Base-by-base conservation (phyloP, 1,140 invertebrate genomes). In the Arion vulgaris region DNA sequence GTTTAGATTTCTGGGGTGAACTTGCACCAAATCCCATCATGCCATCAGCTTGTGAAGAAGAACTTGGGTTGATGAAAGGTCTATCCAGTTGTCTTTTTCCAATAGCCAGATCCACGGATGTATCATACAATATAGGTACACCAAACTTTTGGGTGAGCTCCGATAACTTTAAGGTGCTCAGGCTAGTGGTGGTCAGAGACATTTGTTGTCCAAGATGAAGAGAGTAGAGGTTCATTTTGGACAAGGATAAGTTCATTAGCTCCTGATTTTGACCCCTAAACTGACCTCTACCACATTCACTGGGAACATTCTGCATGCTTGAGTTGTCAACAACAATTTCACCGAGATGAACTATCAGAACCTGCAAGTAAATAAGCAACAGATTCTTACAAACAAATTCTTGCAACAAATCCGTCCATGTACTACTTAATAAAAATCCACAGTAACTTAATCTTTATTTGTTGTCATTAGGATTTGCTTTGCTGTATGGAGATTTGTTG, bases 341-440 rank as follows among this genome's bases (percentile, higher is more conserved):
- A 45, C 98, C 98, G 72, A 99, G 94, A 93, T 98, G 97, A n/a
- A 96, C 96, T 26, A 98, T 96, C 74, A 98, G 94, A 34, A 98
- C 96, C 84, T 85, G 78, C 15, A 57, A 57, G 26, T 45, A 45
- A 45, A 45, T 7, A 45, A 45, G 15, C 5, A 45, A 45, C n/a
- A n/a, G n/a, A n/a, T n/a, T n/a, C n/a, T n/a, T n/a, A n/a, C n/a
- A n/a, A n/a, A n/a, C n/a, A n/a, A n/a, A n/a, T n/a, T n/a, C n/a
- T n/a, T n/a, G n/a, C n/a, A n/a, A n/a, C n/a, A n/a, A n/a, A n/a
- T n/a, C n/a, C n/a, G n/a, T n/a, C n/a, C n/a, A n/a, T n/a, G n/a
- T n/a, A n/a, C n/a, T n/a, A n/a, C n/a, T n/a, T n/a, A n/a, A n/a
- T n/a, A n/a, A n/a, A n/a, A n/a, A n/a, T n/a, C n/a, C n/a, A n/a